These are phyloP conservation scores for Lasioglossum calceatum DNA, from an alignment of 2,888 invertebrate genomes.

Conservation along the genomic window DNA sequence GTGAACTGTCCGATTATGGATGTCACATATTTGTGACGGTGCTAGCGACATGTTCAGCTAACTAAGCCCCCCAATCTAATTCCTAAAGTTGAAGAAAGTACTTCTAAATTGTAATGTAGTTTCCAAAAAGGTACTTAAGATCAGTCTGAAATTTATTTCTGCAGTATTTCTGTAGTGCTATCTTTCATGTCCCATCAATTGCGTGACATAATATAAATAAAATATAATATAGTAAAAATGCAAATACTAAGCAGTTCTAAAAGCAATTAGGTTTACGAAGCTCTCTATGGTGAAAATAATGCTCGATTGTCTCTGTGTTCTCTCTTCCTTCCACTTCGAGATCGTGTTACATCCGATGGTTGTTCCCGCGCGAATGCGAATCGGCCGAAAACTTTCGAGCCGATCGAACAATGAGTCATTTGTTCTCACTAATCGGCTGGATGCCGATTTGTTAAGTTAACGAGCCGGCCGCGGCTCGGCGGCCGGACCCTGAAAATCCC, in stretches of 20 bases:
- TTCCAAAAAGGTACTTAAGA: too few species aligned
- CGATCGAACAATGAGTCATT: constrained; percentile 50
- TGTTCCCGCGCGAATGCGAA: neutral
- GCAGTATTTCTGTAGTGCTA: too few species aligned
- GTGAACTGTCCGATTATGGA: too few species aligned
- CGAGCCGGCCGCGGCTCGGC: constrained; percentile 20
- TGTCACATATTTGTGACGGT: too few species aligned
- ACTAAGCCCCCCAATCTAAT: too few species aligned
- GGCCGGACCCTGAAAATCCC: constrained; percentile 45
- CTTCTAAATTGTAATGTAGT: too few species aligned
- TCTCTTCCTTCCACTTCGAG: neutral
- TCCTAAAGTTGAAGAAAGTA: too few species aligned
- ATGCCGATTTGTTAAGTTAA: constrained; percentile 57
- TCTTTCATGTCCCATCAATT: too few species aligned
- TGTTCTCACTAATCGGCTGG: constrained; percentile 22
- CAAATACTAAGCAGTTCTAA: neutral
- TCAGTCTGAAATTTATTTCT: too few species aligned
- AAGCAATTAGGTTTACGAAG: neutral
- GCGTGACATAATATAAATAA: too few species aligned
- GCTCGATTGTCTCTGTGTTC: neutral
- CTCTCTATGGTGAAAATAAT: neutral
- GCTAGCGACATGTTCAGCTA: too few species aligned
- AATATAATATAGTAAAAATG: too few species aligned
- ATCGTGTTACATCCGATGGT: neutral
- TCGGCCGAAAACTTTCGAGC: neutral